phyloP scores from a whole-genome alignment of 2,797 vertebrate genomes.

The Galagoides demidoff region DNA sequence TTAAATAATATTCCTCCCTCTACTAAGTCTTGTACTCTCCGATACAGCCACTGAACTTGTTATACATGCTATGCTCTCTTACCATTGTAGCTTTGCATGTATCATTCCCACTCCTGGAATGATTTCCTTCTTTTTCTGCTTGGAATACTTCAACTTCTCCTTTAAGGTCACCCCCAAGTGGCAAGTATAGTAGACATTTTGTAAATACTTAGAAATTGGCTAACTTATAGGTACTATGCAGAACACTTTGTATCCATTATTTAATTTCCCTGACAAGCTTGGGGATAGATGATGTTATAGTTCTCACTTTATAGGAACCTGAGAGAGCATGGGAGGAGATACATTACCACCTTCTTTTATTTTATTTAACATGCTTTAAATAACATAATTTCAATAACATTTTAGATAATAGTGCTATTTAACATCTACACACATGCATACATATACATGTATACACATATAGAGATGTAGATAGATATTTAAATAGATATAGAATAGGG shows the following conservation, averaged over 20 bases:
- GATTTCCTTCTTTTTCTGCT: neutral
- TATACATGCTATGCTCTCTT: neutral
- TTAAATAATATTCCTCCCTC: neutral
- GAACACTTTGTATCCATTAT: neutral
- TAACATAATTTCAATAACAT: neutral
- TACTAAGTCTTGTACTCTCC: neutral
- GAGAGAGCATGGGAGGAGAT: neutral
- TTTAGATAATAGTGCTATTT: neutral
- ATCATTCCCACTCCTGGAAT: neutral
- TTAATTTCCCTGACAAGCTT: constrained; percentile 20
- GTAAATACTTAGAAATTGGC: neutral
- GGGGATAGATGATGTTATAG: neutral
- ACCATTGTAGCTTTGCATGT: neutral
- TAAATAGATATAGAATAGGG: neutral
- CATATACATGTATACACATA: neutral
- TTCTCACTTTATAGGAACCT: constrained; percentile 16
- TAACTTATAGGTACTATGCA: neutral
- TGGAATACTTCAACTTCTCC: neutral
- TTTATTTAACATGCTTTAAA: neutral
- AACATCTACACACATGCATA: rapidly evolving
- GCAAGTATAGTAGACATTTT: neutral
- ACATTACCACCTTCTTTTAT: neutral
- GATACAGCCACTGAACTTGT: neutral
- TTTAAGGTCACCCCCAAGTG: neutral
- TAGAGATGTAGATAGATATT: neutral